Evolutionary conservation across 2,888 invertebrate species (phyloP), one percentile per base, ranked within the genome.

Genomic region (Scrobipalpa costella): DNA sequence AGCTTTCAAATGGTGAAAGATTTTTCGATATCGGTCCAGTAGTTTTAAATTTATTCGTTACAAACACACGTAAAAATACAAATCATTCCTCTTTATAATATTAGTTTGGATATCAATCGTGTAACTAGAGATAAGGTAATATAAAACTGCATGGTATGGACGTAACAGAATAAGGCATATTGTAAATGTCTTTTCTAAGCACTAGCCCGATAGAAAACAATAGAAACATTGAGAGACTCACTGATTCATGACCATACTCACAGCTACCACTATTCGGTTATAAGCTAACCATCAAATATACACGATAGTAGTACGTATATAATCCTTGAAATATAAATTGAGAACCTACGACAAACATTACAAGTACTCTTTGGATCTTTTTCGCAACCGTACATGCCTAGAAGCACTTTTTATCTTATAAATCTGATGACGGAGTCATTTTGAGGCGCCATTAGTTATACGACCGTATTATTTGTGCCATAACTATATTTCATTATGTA

Each of bases 201-300:
- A 27, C 2, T 27, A 27, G 27, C 27, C 2, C 5, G 27, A 27
- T 3, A 27, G 27, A 44, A 44, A 44, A 44, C 44, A 44, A 44
- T 44, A 40, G 44, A 44, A 44, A 44, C 44, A 6, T 44, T 44
- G 44, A 44, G 44, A 15, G 15, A 44, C n/a, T n/a, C n/a, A 44
- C 0, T 44, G 44, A 44, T 44, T 3, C 44, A 44, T 44, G 44
- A 44, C 44, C 15, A 40, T 13, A 44, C 44, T 15, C 44, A 44
- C 15, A 3, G 44, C 44, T 44, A 1, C 44, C 15, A 15, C 44
- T n/a, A 40, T 40, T 44, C n/a, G 15, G n/a, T 5, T n/a, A 15
- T 5, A 15, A 15, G n/a, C 5, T 36, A 5, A 36, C 44, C n/a
- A n/a, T 44, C n/a, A 15, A 15, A 9, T 3, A n/a, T 3, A 40